Conservation (phyloP, 2,113 vertebrate species). For the Climacteris rufus region DNA sequence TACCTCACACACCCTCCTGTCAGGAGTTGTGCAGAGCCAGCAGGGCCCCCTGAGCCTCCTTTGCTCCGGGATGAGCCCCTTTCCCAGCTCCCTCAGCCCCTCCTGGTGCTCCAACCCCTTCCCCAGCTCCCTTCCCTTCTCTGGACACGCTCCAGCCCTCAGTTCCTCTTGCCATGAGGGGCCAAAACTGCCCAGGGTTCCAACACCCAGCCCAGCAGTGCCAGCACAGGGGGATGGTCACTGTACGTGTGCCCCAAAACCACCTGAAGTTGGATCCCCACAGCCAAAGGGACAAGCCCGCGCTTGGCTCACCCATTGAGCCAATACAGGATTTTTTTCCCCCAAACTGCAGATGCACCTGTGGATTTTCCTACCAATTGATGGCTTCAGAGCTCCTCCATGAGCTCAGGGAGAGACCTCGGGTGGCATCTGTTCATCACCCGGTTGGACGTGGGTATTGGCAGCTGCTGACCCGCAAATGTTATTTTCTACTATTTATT, state of each 20-base stretch:
- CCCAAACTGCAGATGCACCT: not conserved
- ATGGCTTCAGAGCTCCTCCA: not conserved
- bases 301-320: not conserved
- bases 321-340: not conserved
- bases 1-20: not conserved
- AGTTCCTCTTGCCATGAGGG: not conserved
- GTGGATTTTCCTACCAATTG: not conserved
- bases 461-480: not conserved
- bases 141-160: not conserved
- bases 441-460: not conserved
- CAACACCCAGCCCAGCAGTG: fast-evolving
- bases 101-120: not conserved
- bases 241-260: fast-evolving
- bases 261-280: too few relatives aligned
- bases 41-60: not conserved
- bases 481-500: not conserved
- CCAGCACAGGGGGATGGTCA: not conserved
- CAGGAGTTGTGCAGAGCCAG: not conserved
- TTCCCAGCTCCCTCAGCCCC: not conserved
- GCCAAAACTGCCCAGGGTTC: not conserved
- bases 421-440: not conserved
- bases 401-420: not conserved
- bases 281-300: not conserved
- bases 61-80: not conserved
- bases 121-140: not conserved